phyloP scores from a whole-genome alignment of 2,113 vertebrate genomes.

The Syrrhaptes paradoxus region DNA sequence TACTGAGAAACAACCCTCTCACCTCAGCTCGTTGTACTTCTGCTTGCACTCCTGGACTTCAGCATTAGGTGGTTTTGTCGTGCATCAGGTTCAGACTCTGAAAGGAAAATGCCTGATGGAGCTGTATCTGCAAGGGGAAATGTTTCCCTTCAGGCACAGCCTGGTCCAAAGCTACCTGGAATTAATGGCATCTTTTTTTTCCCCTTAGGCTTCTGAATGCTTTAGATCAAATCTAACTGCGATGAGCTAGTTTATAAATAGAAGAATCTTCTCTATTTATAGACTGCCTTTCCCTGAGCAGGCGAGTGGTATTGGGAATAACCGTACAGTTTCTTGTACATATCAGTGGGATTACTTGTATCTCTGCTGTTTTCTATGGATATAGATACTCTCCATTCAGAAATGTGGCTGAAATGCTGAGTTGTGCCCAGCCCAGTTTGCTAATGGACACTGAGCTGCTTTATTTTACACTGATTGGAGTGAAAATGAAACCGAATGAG shows the following conservation, averaged over 20 bases:
- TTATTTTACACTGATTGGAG: not conserved
- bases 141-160: not conserved
- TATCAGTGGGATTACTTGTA: not conserved
- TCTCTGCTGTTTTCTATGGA: not conserved
- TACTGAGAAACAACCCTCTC: not conserved
- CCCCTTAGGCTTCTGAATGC: not conserved
- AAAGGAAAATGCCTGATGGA: not conserved
- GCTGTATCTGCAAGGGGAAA: not conserved
- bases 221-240: not conserved
- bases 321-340: not conserved
- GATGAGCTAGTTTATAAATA: not conserved
- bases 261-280: not conserved
- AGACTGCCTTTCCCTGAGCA: not conserved
- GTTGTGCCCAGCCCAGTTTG: not conserved
- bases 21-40: accelerated
- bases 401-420: not conserved
- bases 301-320: not conserved
- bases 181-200: not conserved
- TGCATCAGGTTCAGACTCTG: not conserved
- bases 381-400: not conserved
- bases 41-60: not conserved
- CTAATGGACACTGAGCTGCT: not conserved
- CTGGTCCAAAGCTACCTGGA: not conserved
- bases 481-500: not conserved
- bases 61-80: not conserved